Conservation (phyloP, 2,888 invertebrate species). For the Mythimna ferrago region DNA sequence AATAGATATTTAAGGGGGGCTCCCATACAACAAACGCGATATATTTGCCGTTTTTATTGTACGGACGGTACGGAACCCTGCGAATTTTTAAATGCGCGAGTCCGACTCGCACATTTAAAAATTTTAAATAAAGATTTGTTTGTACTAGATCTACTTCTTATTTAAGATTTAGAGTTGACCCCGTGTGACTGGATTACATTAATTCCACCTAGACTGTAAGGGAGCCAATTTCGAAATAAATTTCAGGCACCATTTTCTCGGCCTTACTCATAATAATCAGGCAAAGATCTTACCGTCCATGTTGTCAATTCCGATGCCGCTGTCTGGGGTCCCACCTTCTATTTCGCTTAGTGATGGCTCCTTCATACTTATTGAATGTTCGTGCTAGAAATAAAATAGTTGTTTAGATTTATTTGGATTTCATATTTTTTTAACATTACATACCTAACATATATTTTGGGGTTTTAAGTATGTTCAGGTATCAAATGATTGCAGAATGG, state of each 20-base stretch:
- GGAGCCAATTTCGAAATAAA: neutral
- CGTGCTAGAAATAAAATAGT: constrained; percentile 76
- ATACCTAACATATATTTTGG: neutral
- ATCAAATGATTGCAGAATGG: neutral
- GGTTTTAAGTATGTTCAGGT: neutral
- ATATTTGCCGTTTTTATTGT: too few species aligned
- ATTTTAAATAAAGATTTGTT: too few species aligned
- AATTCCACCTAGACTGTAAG: neutral
- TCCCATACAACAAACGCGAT: too few species aligned
- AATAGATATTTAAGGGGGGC: too few species aligned
- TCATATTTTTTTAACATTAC: neutral
- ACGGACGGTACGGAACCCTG: too few species aligned
- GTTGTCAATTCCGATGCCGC: constrained; percentile 79
- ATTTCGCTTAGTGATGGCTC: constrained; percentile 88
- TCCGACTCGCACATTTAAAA: too few species aligned
- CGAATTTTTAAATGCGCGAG: too few species aligned
- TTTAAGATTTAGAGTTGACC: too few species aligned
- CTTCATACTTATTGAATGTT: constrained; percentile 81
- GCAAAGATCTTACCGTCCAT: constrained; percentile 78
- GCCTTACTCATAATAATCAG: neutral
- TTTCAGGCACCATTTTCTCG: neutral
- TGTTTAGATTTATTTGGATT: neutral
- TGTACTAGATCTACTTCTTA: too few species aligned
- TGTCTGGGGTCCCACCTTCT: constrained; percentile 82
- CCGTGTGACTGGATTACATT: neutral